Percentiles rank a stretch among this genome's conserved stretches.
Evolutionary conservation across 1,140 invertebrate genomes (phyloP).

Genomic region (Plodia interpunctella): DNA sequence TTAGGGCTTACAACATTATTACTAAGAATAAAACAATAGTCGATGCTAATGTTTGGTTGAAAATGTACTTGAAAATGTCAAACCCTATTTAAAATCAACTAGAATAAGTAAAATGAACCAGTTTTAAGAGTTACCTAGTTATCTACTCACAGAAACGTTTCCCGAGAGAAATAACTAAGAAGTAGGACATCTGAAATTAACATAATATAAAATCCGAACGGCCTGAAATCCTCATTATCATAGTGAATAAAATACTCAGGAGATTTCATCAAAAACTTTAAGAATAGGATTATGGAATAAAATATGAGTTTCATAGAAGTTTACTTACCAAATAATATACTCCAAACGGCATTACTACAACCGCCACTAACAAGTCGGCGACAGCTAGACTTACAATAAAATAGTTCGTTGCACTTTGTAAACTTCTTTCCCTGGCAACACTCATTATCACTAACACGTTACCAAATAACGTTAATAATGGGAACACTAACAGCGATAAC

Average conservation of each 20-base stretch:
- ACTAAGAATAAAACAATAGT: no score
- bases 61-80: not conserved
- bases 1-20: no score
- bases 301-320: not conserved
- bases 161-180: no score
- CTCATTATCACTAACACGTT: constrained; percentile 97
- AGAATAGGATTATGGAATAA: not conserved
- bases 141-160: no score
- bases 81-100: no score
- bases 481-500: constrained; percentile 91
- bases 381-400: constrained; percentile 98
- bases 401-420: constrained; percentile 98
- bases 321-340: constrained; percentile 95
- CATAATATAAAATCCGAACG: no score
- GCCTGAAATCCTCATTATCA: no score
- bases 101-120: no score
- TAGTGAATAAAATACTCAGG: not conserved
- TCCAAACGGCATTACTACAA: constrained; percentile 98
- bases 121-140: no score
- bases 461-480: constrained; percentile 95
- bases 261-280: not conserved
- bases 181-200: no score
- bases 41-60: no score
- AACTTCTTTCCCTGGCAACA: constrained; percentile 90
- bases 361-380: constrained; percentile 96